phyloP scores from a whole-genome alignment of 2,888 invertebrate species.

The Iphiclides podalirius region DNA sequence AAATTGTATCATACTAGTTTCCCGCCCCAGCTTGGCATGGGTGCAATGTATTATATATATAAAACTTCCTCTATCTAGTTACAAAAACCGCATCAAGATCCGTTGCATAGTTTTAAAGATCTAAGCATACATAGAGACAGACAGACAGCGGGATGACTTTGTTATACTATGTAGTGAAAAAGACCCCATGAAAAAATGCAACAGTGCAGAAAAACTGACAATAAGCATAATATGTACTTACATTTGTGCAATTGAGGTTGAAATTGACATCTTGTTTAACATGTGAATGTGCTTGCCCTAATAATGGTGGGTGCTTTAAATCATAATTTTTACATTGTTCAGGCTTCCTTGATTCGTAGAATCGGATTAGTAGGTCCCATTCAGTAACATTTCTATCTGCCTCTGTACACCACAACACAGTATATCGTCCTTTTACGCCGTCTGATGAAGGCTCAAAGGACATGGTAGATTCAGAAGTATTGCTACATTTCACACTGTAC shows the following conservation, averaged over 20 bases:
- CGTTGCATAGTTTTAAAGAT: too few relatives aligned
- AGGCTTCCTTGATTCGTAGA: slow-evolving; percentile 19
- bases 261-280: slow-evolving; percentile 20
- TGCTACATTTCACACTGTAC: slow-evolving; percentile 37
- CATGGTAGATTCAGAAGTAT: slow-evolving; percentile 26
- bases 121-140: too few relatives aligned
- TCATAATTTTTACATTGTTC: slow-evolving; percentile 23
- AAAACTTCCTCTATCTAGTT: too few relatives aligned
- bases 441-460: slow-evolving; percentile 38
- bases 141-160: too few relatives aligned
- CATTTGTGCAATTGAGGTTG: slow-evolving; percentile 42
- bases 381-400: slow-evolving; percentile 27
- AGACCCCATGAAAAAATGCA: too few relatives aligned
- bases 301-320: slow-evolving; percentile 18
- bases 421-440: slow-evolving; percentile 46
- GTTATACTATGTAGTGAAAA: too few relatives aligned
- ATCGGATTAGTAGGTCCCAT: slow-evolving; percentile 39
- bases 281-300: slow-evolving; percentile 24
- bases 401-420: slow-evolving; percentile 43
- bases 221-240: slow-evolving; percentile 43
- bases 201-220: slow-evolving; percentile 2
- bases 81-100: too few relatives aligned
- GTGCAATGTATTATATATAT: too few relatives aligned
- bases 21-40: too few relatives aligned
- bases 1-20: too few relatives aligned